These are phyloP conservation scores for Henricia sp. DNA, from an alignment of 53 echinoderm and acorn worm species.

Conservation along the genomic window DNA sequence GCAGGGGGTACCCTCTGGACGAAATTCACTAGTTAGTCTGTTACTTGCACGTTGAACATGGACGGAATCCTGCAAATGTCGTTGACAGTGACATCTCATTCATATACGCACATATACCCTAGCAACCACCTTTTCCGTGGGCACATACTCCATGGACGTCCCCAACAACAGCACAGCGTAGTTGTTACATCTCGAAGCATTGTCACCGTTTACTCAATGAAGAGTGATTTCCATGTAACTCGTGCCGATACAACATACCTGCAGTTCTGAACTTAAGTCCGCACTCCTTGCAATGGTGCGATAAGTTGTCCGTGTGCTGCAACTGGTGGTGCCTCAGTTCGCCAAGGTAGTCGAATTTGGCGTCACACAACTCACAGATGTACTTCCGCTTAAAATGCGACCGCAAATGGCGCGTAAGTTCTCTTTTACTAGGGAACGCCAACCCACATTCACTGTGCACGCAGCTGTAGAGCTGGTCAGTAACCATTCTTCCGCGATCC, in stretches of 20 bases:
- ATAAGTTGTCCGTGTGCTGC: conserved; percentile 64
- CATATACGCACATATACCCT: too few relatives aligned
- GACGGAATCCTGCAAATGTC: too few relatives aligned
- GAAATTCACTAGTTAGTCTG: too few relatives aligned
- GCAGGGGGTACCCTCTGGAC: too few relatives aligned
- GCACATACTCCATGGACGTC: too few relatives aligned
- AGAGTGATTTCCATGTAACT: conserved; percentile 74
- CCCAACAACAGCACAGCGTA: too few relatives aligned
- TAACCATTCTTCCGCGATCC: background rate
- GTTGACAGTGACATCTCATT: too few relatives aligned
- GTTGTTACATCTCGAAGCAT: background rate
- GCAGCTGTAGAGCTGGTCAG: conserved; percentile 27
- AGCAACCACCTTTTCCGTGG: too few relatives aligned
- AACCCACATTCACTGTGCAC: conserved; percentile 18
- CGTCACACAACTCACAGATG: conserved; percentile 68
- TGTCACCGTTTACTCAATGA: background rate
- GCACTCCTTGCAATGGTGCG: conserved; percentile 72
- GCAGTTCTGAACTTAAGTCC: conserved; percentile 77
- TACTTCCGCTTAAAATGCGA: conserved; percentile 52
- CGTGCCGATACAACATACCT: conserved; percentile 78
- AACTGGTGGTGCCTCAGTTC: conserved; percentile 69
- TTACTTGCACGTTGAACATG: too few relatives aligned
- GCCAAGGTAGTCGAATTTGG: conserved; percentile 64
- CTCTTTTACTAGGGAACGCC: conserved; percentile 34
- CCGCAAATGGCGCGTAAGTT: conserved; percentile 21